Percentiles rank a stretch among this genome's conserved stretches.
phyloP scores from a whole-genome alignment of 2,888 invertebrate species.

The Ophraella communa region DNA sequence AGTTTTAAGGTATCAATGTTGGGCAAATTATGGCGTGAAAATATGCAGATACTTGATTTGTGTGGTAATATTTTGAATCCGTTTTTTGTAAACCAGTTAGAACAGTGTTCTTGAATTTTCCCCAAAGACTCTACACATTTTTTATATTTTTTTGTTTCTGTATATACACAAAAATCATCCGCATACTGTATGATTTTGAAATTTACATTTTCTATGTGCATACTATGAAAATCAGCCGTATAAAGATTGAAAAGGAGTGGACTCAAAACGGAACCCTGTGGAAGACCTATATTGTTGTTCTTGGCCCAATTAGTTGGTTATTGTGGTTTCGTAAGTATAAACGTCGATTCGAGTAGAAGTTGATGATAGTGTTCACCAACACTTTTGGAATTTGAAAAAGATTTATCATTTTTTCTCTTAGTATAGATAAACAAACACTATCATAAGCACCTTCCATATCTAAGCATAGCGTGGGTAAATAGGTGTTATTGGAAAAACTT shows the following conservation, averaged over 20 bases:
- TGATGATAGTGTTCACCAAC: not conserved
- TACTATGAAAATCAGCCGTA: not conserved
- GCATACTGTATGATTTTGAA: not conserved
- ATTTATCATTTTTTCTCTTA: not conserved
- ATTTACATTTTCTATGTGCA: not conserved
- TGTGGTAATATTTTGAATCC: too few relatives aligned
- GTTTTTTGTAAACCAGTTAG: too few relatives aligned
- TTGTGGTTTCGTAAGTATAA: constrained; percentile 2
- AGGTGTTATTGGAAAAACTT: not conserved
- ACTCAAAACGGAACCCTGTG: constrained; percentile 2
- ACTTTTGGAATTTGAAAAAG: not conserved
- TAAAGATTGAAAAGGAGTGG: not conserved
- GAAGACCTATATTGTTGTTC: not conserved
- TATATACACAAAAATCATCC: not conserved
- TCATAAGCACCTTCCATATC: constrained; percentile 1
- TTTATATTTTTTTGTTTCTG: not conserved
- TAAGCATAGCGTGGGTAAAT: not conserved
- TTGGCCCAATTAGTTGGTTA: constrained; percentile 5
- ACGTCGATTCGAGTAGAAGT: not conserved
- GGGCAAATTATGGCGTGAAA: too few relatives aligned
- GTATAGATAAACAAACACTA: not conserved
- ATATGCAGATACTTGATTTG: too few relatives aligned
- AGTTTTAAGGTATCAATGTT: too few relatives aligned
- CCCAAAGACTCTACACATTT: too few relatives aligned
- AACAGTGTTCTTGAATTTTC: too few relatives aligned